Evolutionary conservation across 1,140 invertebrate genomes (phyloP).

Genomic region (Phocides pigmalion): DNA sequence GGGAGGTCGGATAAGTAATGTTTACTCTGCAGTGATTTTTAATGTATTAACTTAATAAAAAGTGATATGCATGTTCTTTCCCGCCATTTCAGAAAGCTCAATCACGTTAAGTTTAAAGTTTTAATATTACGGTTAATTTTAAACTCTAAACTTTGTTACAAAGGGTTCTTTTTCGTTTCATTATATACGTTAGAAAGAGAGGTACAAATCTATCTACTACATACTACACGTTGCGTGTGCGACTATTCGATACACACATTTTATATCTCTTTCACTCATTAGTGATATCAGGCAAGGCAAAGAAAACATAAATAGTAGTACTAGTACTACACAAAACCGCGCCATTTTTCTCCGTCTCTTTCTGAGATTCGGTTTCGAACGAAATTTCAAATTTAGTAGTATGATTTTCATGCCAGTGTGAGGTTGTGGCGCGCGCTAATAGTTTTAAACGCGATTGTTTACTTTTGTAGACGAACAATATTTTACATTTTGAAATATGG

Average conservation of each 20-base stretch:
- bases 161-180: background rate
- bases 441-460: conserved; percentile 47
- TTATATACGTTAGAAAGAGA: no score
- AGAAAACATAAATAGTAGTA: no score
- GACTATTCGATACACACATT: conserved; percentile 45
- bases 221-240: conserved; percentile 27
- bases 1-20: no score
- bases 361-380: no score
- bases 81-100: conserved; percentile 57
- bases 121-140: background rate
- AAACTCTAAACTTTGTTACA: background rate
- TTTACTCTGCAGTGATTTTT: no score
- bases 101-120: background rate
- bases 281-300: background rate
- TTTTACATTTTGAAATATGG: conserved; percentile 48
- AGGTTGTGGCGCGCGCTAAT: conserved; percentile 34
- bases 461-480: conserved; percentile 52
- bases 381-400: conserved; percentile 51
- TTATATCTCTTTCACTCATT: conserved; percentile 53
- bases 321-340: conserved; percentile 12
- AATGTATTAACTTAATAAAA: background rate
- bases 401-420: conserved; percentile 42
- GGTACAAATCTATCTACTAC: background rate
- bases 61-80: conserved; percentile 49
- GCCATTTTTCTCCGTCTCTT: conserved; percentile 30